Evolutionary conservation across 2,797 vertebrate species (phyloP).

Genomic region (Hybognathus amarus): DNA sequence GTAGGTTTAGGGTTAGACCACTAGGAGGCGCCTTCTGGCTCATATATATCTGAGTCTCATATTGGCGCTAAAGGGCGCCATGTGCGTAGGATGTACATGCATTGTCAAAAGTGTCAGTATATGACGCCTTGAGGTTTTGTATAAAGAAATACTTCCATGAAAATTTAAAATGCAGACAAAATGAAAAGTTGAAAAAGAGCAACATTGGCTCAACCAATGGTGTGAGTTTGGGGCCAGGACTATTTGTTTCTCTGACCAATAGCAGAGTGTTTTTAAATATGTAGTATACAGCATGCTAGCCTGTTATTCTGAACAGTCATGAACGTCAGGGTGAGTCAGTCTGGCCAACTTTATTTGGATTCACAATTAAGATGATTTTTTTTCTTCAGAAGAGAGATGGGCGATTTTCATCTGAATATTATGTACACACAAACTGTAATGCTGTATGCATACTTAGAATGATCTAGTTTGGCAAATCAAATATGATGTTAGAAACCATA

Average conservation of each 20-base stretch:
- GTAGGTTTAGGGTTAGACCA: too few relatives aligned
- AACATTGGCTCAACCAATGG: too few relatives aligned
- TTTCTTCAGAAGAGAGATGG: conserved; percentile 50
- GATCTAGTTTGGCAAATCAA: conserved; percentile 60
- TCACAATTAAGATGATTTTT: conserved; percentile 29
- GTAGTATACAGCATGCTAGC: neutral
- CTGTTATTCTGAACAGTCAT: too few relatives aligned
- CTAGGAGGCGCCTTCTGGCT: too few relatives aligned
- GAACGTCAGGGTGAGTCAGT: neutral
- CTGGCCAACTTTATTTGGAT: conserved; percentile 2
- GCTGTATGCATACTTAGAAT: conserved; percentile 73
- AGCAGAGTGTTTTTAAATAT: neutral
- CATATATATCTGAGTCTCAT: too few relatives aligned
- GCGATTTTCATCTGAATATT: conserved; percentile 72
- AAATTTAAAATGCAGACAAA: neutral
- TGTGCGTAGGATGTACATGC: too few relatives aligned
- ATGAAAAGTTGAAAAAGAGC: too few relatives aligned
- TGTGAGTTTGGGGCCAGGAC: too few relatives aligned
- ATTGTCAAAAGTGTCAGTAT: too few relatives aligned
- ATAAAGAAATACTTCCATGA: neutral
- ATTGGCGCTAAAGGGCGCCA: too few relatives aligned
- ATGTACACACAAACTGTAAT: conserved; percentile 42
- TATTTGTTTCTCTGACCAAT: too few relatives aligned
- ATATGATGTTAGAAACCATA: neutral
- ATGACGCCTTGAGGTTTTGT: too few relatives aligned